These are phyloP conservation scores for Plumapathes pennacea DNA, from an alignment of 92 coral and sea anemone species.

Conservation along the genomic window DNA sequence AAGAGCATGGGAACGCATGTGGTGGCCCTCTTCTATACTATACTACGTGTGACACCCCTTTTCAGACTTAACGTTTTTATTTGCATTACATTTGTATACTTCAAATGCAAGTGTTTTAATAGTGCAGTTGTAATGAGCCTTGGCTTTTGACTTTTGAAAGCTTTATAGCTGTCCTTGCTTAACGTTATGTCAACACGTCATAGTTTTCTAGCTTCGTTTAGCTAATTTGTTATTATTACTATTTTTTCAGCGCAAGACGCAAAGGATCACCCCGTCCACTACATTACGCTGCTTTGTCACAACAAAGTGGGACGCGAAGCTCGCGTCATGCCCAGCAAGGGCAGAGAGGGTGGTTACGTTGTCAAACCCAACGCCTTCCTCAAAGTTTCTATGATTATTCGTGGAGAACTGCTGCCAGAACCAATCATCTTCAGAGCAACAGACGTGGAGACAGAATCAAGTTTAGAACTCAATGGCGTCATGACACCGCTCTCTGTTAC, in stretches of 20 bases:
- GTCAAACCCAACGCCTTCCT: constrained; percentile 44
- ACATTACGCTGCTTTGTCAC: constrained; percentile 66
- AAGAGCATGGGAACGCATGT: no score
- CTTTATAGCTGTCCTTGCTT: no score
- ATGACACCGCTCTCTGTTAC: constrained; percentile 58
- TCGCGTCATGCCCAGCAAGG: constrained; percentile 78
- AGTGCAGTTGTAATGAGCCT: no score
- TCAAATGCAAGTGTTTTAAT: no score
- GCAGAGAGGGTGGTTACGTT: constrained; percentile 78
- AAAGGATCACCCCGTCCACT: no score
- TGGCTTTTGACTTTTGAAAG: no score
- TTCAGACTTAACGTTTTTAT: no score
- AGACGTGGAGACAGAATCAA: constrained; percentile 78
- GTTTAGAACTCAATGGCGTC: constrained; percentile 69
- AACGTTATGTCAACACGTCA: no score
- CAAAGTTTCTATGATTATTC: constrained; percentile 79
- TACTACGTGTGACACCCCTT: no score
- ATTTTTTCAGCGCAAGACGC: constrained; percentile 9
- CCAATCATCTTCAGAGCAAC: constrained; percentile 78
- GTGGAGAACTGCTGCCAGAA: constrained; percentile 42
- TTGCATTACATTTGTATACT: no score
- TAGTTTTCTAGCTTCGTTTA: background rate
- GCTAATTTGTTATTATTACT: background rate
- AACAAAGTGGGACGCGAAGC: constrained; percentile 80
- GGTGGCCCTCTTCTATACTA: no score